A percentile compares a stretch with the other conserved stretches of the same genome.
Conservation (phyloP, 2,888 invertebrate species). For the Schrankia costaestrigalis region DNA sequence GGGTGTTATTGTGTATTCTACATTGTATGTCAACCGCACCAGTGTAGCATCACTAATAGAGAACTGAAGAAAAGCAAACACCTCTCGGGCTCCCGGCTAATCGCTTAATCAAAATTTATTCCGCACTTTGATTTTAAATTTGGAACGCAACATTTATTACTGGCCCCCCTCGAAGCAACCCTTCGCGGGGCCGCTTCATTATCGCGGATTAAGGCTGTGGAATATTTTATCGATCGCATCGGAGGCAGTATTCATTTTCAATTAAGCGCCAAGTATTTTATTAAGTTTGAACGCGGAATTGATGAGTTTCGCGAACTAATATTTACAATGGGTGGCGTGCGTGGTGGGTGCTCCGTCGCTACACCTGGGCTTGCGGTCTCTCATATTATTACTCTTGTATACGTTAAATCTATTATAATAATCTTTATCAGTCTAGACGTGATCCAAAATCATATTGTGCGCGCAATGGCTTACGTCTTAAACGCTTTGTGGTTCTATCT, state of each 20-base stretch:
- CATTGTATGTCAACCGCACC: slow-evolving; percentile 27
- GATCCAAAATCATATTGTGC: slow-evolving; percentile 18
- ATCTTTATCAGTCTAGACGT: slow-evolving; percentile 27
- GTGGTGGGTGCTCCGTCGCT: slow-evolving; percentile 43
- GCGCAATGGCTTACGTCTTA: slow-evolving; percentile 2
- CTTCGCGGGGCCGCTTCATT: slow-evolving; percentile 75
- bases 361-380: slow-evolving; percentile 48
- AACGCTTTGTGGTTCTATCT: background rate
- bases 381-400: slow-evolving; percentile 31
- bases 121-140: slow-evolving; percentile 81
- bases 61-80: slow-evolving; percentile 69
- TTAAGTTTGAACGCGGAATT: slow-evolving; percentile 78
- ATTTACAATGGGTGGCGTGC: slow-evolving; percentile 75
- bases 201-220: slow-evolving; percentile 79
- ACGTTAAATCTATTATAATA: slow-evolving; percentile 13
- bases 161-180: slow-evolving; percentile 73
- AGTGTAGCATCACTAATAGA: slow-evolving; percentile 48
- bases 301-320: slow-evolving; percentile 80
- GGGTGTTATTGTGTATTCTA: no score
- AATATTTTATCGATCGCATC: slow-evolving; percentile 79
- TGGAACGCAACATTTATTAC: slow-evolving; percentile 80
- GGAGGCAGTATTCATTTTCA: slow-evolving; percentile 79
- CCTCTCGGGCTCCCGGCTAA: slow-evolving; percentile 67
- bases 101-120: slow-evolving; percentile 81
- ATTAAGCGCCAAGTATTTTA: slow-evolving; percentile 81